Conservation (phyloP, 2,113 vertebrate genomes). For the Microcebus lehilahytsara region DNA sequence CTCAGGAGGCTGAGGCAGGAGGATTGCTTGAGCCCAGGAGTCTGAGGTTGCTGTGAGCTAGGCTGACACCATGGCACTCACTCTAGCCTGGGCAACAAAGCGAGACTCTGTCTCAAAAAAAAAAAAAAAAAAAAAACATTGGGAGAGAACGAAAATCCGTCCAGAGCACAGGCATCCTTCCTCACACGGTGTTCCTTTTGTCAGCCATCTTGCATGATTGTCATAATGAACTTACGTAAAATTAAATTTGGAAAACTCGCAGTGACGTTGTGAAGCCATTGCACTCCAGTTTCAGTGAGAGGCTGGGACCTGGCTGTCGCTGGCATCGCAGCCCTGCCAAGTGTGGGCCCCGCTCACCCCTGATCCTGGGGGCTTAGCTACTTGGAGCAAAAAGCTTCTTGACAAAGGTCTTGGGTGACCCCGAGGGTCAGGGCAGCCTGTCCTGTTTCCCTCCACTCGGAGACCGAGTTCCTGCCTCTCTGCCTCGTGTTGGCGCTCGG, state of each 20-base stretch:
- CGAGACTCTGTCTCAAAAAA: no score
- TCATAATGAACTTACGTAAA: neutral
- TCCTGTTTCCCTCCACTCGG: neutral
- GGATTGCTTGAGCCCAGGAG: no score
- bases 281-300: neutral
- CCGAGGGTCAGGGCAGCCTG: neutral
- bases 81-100: no score
- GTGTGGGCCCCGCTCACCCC: rapidly evolving
- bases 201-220: rapidly evolving
- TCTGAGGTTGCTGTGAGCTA: no score
- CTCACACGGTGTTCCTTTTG: rapidly evolving
- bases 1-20: no score
- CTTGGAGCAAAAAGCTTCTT: neutral
- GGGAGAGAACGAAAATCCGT: neutral
- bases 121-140: no score
- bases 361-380: neutral
- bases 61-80: no score
- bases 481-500: rapidly evolving
- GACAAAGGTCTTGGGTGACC: neutral
- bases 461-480: neutral
- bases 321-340: rapidly evolving
- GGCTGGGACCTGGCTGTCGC: neutral
- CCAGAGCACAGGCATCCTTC: neutral
- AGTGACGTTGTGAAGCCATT: neutral
- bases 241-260: neutral